A percentile compares a stretch with the other conserved stretches of the same genome.
Evolutionary conservation across 1,140 invertebrate genomes (phyloP).

Genomic region (Radopholus similis): DNA sequence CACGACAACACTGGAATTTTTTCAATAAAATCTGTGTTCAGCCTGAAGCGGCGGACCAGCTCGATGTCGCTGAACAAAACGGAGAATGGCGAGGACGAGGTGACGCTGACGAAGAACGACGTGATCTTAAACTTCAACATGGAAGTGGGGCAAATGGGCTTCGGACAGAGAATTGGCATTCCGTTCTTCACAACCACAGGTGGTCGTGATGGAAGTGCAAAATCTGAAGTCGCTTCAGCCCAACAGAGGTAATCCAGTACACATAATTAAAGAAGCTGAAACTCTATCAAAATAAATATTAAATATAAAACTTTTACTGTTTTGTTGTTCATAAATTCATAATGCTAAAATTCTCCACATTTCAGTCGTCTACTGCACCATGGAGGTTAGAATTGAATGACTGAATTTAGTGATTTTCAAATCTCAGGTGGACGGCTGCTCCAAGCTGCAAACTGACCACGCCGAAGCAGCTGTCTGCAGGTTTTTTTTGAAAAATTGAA

Average conservation of each 20-base stretch:
- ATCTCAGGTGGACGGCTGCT: slow-evolving; percentile 84
- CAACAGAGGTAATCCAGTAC: no score
- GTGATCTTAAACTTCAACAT: slow-evolving; percentile 57
- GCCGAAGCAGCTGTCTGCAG: no score
- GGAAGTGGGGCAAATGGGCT: slow-evolving; percentile 39
- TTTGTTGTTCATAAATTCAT: no score
- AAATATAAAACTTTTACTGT: no score
- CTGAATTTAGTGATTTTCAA: no score
- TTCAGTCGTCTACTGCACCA: slow-evolving; percentile 99
- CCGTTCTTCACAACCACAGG: slow-evolving; percentile 64
- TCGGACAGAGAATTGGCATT: neutral
- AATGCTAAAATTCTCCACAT: no score
- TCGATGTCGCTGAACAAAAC: slow-evolving; percentile 57
- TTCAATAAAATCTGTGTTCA: slow-evolving; percentile 33
- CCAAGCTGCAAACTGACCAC: slow-evolving; percentile 97
- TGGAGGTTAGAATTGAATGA: no score
- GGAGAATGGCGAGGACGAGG: slow-evolving; percentile 55
- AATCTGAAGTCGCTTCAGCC: slow-evolving; percentile 90
- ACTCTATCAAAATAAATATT: no score
- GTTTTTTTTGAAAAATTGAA: no score
- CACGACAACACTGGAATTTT: no score
- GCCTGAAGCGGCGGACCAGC: slow-evolving; percentile 55
- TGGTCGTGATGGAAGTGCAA: slow-evolving; percentile 97
- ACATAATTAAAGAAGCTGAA: no score
- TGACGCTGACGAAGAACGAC: slow-evolving; percentile 55